phyloP scores from a whole-genome alignment of 2,113 vertebrate genomes.

The Melozone crissalis region DNA sequence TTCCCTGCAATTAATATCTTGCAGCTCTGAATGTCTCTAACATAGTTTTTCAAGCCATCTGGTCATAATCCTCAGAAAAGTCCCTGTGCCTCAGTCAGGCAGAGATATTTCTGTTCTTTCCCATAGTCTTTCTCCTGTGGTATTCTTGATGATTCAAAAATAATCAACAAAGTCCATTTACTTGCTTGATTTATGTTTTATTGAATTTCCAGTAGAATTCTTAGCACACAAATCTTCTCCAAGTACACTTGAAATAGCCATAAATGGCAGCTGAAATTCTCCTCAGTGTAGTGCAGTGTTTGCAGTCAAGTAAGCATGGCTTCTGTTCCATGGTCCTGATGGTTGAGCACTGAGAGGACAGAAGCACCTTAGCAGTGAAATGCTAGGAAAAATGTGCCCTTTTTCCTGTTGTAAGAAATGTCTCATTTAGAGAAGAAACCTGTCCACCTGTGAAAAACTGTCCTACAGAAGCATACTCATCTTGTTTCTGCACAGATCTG shows the following conservation, averaged over 20 bases:
- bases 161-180: not conserved
- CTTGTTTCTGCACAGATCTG: not conserved
- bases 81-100: not conserved
- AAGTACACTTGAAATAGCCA: not conserved
- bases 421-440: not conserved
- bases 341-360: not conserved
- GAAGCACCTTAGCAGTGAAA: not conserved
- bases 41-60: not conserved
- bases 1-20: constrained; percentile 9
- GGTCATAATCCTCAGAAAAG: constrained; percentile 10
- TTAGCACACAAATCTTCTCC: not conserved
- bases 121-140: not conserved
- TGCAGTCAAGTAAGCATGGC: not conserved
- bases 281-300: not conserved
- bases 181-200: not conserved
- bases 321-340: not conserved
- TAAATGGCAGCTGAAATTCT: constrained; percentile 27
- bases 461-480: not conserved
- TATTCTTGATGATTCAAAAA: constrained; percentile 21
- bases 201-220: constrained; percentile 16
- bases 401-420: not conserved
- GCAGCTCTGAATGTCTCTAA: not conserved
- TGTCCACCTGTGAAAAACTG: not conserved
- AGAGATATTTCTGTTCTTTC: not conserved
- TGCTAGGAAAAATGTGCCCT: not conserved